Conservation (phyloP, 2,113 vertebrate genomes). For the Meleagris gallopavo region DNA sequence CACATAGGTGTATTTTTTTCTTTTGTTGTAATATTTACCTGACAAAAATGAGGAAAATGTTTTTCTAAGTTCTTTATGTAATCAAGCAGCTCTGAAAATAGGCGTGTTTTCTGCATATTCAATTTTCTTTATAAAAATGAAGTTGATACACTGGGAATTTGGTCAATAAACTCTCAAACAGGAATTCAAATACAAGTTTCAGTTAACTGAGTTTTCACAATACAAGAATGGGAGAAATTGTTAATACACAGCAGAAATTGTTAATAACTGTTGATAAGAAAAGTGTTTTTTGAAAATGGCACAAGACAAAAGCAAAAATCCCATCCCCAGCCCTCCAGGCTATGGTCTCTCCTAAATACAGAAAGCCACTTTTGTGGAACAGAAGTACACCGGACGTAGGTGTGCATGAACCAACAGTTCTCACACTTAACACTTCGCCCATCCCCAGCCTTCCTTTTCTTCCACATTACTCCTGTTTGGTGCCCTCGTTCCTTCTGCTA, state of each 20-base stretch:
- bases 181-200: neutral
- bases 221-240: neutral
- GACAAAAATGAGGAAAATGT: neutral
- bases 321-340: neutral
- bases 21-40: neutral
- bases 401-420: neutral
- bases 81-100: neutral
- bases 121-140: neutral
- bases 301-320: neutral
- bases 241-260: neutral
- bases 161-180: neutral
- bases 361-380: neutral
- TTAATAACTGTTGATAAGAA: neutral
- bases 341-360: neutral
- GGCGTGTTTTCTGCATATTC: neutral
- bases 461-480: neutral
- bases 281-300: neutral
- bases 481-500: neutral
- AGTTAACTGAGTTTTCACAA: neutral
- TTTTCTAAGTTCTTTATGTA: neutral
- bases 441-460: neutral
- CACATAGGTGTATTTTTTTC: neutral
- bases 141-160: neutral
- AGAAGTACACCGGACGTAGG: neutral
- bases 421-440: neutral